These are phyloP conservation scores for Disparrhopalites patrizii DNA, from an alignment of 2,888 invertebrate species.

Conservation along the genomic window DNA sequence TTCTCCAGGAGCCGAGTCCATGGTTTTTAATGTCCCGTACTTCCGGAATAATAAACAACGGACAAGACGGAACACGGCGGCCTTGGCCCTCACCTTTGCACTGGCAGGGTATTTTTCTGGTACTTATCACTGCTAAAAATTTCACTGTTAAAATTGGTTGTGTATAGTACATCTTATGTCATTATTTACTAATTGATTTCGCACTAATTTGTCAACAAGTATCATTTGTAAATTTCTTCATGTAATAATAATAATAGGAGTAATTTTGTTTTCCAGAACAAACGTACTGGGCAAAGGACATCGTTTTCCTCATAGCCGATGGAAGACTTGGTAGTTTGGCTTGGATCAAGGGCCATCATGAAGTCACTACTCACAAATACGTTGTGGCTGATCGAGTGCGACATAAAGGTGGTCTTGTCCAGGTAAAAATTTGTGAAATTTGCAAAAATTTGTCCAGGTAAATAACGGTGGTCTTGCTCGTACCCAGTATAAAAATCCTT, in stretches of 20 bases:
- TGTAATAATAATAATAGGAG: too few species aligned
- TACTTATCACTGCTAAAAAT: too few species aligned
- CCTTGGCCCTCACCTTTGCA: slow-evolving; percentile 81
- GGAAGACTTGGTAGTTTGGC: slow-evolving; percentile 95
- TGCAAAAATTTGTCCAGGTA: too few species aligned
- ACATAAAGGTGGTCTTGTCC: slow-evolving; percentile 73
- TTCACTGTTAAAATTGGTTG: too few species aligned
- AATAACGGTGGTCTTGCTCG: too few species aligned
- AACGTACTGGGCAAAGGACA: slow-evolving; percentile 97
- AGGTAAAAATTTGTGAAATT: slow-evolving; percentile 43
- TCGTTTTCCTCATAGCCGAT: slow-evolving; percentile 91
- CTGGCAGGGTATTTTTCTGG: slow-evolving; percentile 88
- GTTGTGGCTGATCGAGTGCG: slow-evolving; percentile 65
- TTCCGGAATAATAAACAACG: slow-evolving; percentile 67
- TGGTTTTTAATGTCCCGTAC: slow-evolving; percentile 84
- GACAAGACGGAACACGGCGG: slow-evolving; percentile 68
- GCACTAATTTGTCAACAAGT: too few species aligned
- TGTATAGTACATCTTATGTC: too few species aligned
- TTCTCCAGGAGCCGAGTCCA: slow-evolving; percentile 83
- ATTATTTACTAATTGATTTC: too few species aligned
- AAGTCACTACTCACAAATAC: slow-evolving; percentile 58
- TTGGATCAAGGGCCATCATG: slow-evolving; percentile 88
- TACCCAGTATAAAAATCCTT: too few species aligned
- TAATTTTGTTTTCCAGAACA: slow-evolving; percentile 63
- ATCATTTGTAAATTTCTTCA: too few species aligned